Base-by-base conservation (phyloP, 2,113 vertebrate genomes). In the Oceanites oceanicus region DNA sequence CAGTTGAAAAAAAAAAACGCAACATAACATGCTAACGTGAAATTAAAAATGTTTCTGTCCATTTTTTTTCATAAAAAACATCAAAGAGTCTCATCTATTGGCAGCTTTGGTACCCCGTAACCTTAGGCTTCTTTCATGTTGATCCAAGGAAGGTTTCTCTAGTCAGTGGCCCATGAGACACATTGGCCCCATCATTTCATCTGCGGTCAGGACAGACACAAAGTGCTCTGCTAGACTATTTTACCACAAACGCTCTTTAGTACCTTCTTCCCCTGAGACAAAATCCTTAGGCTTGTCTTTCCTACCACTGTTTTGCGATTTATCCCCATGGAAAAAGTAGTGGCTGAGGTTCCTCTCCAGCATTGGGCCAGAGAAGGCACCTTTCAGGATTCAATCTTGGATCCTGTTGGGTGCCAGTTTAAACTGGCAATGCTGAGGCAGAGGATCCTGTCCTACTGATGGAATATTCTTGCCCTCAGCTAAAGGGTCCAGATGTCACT, bases 91-190 rank as follows among this genome's bases (percentile, higher is more conserved):
- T 95, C 71, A 92, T 87, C 84, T 93, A 55, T 93, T 97, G 96
- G 97, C 97, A 96, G 63, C 84, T 97, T 96, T 96, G 92, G 96
- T 98, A 84, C 47, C 94, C 78, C 29, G 25, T 97, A 98, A 84
- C 92, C 94, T 96, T 95, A 86, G 90, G 80, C 27, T 92, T 91
- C 97, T 98, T 98, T 98, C 91, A 98, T 98, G 96, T 98, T 84
- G 86, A 82, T 98, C 97, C 97, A 98, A 98, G 96, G 90, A 98
- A 96, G 89, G 95, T 96, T 94, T 97, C 92, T 94, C 58, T 92
- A 89, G 68, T 91, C 4, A 1, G 71, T 96, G 88, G 88, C 96
- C 76, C 94, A 75, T 79, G 86, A 97, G 95, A 97, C 80, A 94
- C 94, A 92, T 96, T 92, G 94, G 90, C 90, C 95, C 92, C 95